Evolutionary conservation across 2,888 invertebrate genomes (phyloP), one percentile per base, ranked within the genome.

Genomic region (Boloria selene): DNA sequence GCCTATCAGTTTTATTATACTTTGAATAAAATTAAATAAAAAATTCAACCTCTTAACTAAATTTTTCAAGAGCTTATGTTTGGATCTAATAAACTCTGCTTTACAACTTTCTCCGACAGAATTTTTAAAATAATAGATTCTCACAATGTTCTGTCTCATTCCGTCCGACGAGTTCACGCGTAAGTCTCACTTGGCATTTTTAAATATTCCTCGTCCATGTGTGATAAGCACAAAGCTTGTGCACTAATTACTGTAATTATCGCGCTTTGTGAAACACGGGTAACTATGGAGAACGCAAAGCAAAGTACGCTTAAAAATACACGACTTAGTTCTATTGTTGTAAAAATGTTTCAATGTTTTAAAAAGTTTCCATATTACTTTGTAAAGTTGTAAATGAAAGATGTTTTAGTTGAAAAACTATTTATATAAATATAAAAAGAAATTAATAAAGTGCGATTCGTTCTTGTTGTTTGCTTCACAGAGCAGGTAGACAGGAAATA

Each of bases 211-310:
- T 56, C 13, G 22, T 26, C 14, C 44, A 22, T 31, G 49, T 56
- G 47, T 66, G 60, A 65, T 51, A 60, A 16, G 55, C 60, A 16
- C 51, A 13, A 22, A 52, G 52, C 38, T 65, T 26, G 62, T 31
- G 58, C 53, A 55, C 31, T 66, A 64, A 61, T 66, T 61, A 61
- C 66, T 22, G 53, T 64, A 58, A 66, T 69, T 63, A 66, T 53
- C 52, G 44, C 38, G 55, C 62, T 61, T 56, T 61, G 51, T 69
- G 63, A 60, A 60, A 61, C 64, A 61, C 64, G 56, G 44, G 61
- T 52, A 47, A 61, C 49, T 50, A 26, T 54, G 13, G 54, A 38
- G 47, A 16, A 49, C 45, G 47, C 31, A 3, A n/a, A n/a, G 38
- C 62, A 38, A 61, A 55, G 62, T 53, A 18, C 42, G 38, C 54